phyloP scores from a whole-genome alignment of 2,888 invertebrate genomes.

The Drosophila lacicola region DNA sequence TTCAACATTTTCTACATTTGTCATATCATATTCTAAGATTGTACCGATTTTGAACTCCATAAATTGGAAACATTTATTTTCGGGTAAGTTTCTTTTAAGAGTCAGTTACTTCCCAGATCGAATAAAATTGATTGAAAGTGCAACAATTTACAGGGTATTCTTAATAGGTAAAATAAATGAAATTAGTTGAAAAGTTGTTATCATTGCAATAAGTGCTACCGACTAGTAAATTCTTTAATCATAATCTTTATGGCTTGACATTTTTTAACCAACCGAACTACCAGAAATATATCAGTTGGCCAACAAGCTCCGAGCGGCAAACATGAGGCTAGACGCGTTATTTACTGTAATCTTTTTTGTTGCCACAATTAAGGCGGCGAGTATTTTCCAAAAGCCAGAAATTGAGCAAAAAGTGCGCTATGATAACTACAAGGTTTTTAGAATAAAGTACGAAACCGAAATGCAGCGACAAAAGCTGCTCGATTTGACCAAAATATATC shows the following conservation, averaged over 20 bases:
- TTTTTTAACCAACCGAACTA: not conserved
- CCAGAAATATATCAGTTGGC: slow-evolving; percentile 2
- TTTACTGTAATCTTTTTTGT: not conserved
- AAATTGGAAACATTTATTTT: too few relatives aligned
- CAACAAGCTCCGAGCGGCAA: not conserved
- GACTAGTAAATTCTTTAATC: slow-evolving; percentile 7
- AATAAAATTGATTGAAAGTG: not conserved
- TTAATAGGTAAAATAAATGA: not conserved
- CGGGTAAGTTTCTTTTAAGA: too few relatives aligned
- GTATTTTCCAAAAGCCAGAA: not conserved
- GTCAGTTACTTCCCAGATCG: too few relatives aligned
- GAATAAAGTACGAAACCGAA: slow-evolving; percentile 7
- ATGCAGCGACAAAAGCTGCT: slow-evolving; percentile 26
- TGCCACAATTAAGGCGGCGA: slow-evolving; percentile 1
- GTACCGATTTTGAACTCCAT: too few relatives aligned
- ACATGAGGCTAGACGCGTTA: slow-evolving; percentile 21
- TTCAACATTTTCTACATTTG: too few relatives aligned
- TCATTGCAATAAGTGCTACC: not conserved
- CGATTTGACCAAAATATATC: slow-evolving; percentile 11
- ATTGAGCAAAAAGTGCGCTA: slow-evolving; percentile 28
- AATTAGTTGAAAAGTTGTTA: slow-evolving; percentile 2
- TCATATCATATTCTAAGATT: too few relatives aligned
- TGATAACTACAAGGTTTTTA: slow-evolving; percentile 40
- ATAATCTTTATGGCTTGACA: slow-evolving; percentile 21
- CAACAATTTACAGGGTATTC: not conserved